Evolutionary conservation across 2,797 vertebrate genomes (phyloP), one percentile per base, ranked within the genome.

Genomic region (Lycodopsis pacificus): DNA sequence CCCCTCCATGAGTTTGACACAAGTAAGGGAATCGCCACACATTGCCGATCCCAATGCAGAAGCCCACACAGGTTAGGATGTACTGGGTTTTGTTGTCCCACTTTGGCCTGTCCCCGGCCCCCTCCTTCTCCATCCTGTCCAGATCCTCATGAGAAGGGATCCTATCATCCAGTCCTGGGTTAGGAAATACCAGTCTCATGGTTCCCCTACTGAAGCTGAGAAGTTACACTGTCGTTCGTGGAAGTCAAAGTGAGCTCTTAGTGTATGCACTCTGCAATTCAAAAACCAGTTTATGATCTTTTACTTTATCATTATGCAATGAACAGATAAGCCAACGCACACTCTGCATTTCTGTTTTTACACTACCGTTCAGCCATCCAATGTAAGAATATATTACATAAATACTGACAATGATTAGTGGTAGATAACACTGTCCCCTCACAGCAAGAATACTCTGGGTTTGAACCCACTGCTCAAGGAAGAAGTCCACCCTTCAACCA

Each of bases 1-100:
- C 97, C 96, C 97, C 97, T 88, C 97, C 97, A 0, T 98, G 97
- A 86, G 95, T 97, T 93, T 99, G 97, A 86, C 97, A 98, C 79
- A 98, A 93, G 85, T 98, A 94, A 0, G 97, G 97, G 81, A 98
- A 99, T 54, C 97, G 92, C 97, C 97, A 98, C 64, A 99, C 97
- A 0, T 98, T 98, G 71, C 97, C 97, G 40, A 98, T 94, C 11
- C 97, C 97, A 76, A 98, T 96, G 53, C 97, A 98, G 91, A 97
- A 98, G 56, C 97, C 97, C 80, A 99, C 89, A 3, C 97, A 98
- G 0, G 97, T 99, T 57, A 98, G 90, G 93, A 98, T 97, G 62
- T 99, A 99, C 87, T 99, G 97, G 20, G 96, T 81, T 87, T 99
- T 99, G 92, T 97, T 99, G 90, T 98, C 97, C 97, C 97, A 98